These are phyloP conservation scores for Elephantulus edwardii DNA, from an alignment of 2,113 vertebrate genomes.

Conservation along the genomic window DNA sequence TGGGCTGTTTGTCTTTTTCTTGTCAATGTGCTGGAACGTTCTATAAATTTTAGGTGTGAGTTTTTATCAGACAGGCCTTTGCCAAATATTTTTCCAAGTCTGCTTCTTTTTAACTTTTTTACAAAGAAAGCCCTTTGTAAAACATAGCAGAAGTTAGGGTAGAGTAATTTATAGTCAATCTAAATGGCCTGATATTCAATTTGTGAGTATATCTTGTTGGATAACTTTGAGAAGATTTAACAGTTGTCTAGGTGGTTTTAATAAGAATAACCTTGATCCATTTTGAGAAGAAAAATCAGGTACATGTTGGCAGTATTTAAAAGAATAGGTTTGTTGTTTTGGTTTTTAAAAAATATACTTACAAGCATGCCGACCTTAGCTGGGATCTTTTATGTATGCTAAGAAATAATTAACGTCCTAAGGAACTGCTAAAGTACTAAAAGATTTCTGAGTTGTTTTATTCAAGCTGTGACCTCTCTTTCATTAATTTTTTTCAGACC, in stretches of 20 bases:
- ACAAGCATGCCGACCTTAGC: constrained; percentile 63
- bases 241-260: constrained; percentile 61
- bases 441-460: constrained; percentile 51
- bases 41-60: too few relatives aligned
- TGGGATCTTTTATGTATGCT: constrained; percentile 54
- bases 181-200: neutral
- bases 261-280: constrained; percentile 65
- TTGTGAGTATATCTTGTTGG: neutral
- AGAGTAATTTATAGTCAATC: neutral
- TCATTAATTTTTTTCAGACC: constrained; percentile 44
- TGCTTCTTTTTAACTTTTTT: too few relatives aligned
- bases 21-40: constrained; percentile 40
- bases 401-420: constrained; percentile 51
- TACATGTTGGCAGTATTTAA: constrained; percentile 77
- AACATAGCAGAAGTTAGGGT: neutral
- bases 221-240: constrained; percentile 16
- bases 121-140: neutral
- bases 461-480: constrained; percentile 66
- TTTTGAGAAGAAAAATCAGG: constrained; percentile 74
- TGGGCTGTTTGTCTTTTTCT: constrained; percentile 37
- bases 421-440: constrained; percentile 65
- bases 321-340: constrained; percentile 66
- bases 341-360: constrained; percentile 48
- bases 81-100: too few relatives aligned
- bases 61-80: too few relatives aligned